Conservation (phyloP, 2,888 invertebrate species). For the Pyralis farinalis region DNA sequence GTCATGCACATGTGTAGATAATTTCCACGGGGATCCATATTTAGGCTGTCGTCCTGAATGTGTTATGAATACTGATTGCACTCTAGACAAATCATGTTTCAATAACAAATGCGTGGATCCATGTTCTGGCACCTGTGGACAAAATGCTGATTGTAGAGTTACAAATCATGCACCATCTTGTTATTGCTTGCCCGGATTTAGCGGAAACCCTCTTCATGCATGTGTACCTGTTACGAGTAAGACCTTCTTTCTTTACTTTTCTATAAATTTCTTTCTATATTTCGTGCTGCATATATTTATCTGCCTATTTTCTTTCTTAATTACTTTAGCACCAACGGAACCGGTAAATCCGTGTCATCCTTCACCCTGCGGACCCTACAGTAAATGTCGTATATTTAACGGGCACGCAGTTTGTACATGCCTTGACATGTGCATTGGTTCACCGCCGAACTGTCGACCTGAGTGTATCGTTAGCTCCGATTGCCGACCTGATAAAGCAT, state of each 20-base stretch:
- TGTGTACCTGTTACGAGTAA: conserved; percentile 83
- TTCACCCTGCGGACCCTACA: conserved; percentile 90
- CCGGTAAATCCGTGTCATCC: conserved; percentile 86
- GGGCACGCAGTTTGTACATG: conserved; percentile 90
- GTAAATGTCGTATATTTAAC: conserved; percentile 86
- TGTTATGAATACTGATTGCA: conserved; percentile 88
- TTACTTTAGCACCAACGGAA: conserved; percentile 64
- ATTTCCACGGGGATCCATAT: conserved; percentile 90
- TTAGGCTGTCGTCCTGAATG: conserved; percentile 91
- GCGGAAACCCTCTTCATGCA: conserved; percentile 86
- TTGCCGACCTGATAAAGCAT: conserved; percentile 87
- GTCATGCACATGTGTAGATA: conserved; percentile 87
- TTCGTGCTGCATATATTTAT: conserved; percentile 39
- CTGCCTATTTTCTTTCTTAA: conserved; percentile 41
- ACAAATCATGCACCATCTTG: conserved; percentile 89
- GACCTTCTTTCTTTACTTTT: conserved; percentile 63
- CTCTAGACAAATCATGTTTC: conserved; percentile 85
- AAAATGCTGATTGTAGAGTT: conserved; percentile 88
- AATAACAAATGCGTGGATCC: conserved; percentile 90
- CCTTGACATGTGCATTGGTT: conserved; percentile 85
- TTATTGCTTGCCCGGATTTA: conserved; percentile 86
- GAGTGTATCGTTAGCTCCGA: conserved; percentile 90
- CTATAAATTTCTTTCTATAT: conserved; percentile 36
- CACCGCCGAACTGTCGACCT: conserved; percentile 88
- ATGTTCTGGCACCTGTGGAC: conserved; percentile 88